Evolutionary conservation across 2,888 invertebrate species (phyloP).

Genomic region (Dinocampus coccinellae): DNA sequence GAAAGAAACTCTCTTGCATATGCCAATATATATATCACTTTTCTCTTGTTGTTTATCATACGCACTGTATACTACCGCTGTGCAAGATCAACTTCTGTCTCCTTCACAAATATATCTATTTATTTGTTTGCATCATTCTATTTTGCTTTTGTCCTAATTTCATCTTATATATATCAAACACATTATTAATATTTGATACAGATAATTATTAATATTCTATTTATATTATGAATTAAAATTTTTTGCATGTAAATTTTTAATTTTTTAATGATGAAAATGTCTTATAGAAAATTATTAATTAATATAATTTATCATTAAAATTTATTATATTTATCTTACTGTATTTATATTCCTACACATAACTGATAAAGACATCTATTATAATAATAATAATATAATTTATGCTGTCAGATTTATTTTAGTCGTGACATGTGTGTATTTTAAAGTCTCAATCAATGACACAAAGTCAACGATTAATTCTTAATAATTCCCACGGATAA

Average conservation of each 20-base stretch:
- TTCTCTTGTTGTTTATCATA: conserved; percentile 29
- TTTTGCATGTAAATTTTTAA: background rate
- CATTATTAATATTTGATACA: background rate
- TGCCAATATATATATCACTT: background rate
- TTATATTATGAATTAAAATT: background rate
- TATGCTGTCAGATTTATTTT: no score
- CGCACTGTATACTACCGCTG: background rate
- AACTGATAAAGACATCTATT: no score
- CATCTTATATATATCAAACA: background rate
- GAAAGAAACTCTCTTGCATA: conserved; percentile 36
- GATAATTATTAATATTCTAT: background rate
- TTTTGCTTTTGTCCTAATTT: conserved; percentile 5
- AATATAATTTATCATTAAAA: background rate
- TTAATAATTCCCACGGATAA: background rate
- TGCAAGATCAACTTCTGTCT: conserved; percentile 26
- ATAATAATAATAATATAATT: background rate
- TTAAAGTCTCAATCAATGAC: background rate
- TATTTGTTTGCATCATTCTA: background rate
- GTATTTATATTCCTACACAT: background rate
- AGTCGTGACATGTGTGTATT: background rate
- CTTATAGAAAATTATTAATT: background rate
- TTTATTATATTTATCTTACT: background rate
- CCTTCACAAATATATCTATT: background rate
- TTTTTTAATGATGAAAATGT: background rate
- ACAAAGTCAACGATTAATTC: background rate